Conservation (phyloP, 2,888 invertebrate genomes). For the Diabrotica balteata region DNA sequence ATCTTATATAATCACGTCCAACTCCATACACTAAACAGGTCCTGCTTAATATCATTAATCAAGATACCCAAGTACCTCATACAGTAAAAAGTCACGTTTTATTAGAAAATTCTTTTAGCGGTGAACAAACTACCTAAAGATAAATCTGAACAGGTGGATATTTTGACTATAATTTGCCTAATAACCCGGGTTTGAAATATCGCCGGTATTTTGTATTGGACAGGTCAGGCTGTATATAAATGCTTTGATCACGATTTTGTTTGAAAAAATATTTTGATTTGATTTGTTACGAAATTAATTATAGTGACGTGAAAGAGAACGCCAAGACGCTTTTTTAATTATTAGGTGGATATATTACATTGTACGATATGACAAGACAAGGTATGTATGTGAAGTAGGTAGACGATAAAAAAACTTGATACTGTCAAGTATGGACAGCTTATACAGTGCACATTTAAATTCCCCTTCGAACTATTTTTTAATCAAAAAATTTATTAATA, state of each 20-base stretch:
- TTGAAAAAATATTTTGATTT: background rate
- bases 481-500: too few relatives aligned
- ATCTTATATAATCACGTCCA: too few relatives aligned
- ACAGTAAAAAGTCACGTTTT: background rate
- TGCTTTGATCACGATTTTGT: background rate
- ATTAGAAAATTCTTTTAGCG: background rate
- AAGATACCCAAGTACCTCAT: background rate
- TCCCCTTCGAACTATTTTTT: too few relatives aligned
- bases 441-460: too few relatives aligned
- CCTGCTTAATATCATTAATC: conserved; percentile 1
- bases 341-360: too few relatives aligned
- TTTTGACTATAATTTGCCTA: conserved; percentile 1
- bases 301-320: background rate
- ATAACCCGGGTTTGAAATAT: background rate
- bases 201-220: background rate
- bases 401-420: too few relatives aligned
- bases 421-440: too few relatives aligned
- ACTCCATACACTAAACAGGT: background rate
- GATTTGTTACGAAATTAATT: background rate
- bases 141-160: conserved; percentile 2
- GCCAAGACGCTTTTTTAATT: too few relatives aligned
- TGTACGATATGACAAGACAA: too few relatives aligned
- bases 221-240: background rate
- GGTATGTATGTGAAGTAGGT: too few relatives aligned
- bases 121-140: background rate